Evolutionary conservation across 1,140 invertebrate species (phyloP), one percentile per base, ranked within the genome.

Genomic region (Heliconius eleuchia): DNA sequence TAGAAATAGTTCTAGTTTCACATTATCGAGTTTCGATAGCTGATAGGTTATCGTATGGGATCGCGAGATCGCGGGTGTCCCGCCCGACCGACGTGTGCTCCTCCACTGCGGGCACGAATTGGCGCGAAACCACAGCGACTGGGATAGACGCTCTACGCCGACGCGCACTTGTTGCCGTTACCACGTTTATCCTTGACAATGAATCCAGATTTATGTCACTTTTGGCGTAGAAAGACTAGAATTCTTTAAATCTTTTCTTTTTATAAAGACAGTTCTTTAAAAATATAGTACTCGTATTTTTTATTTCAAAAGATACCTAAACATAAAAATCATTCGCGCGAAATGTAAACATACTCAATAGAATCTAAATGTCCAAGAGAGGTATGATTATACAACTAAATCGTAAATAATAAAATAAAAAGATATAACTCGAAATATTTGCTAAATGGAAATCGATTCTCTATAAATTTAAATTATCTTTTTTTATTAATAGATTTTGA

Each of bases 111-210:
- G 87, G 83, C 84, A 82, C 83, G 86, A 85, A 82, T 89, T 90
- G 90, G 87, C 91, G 90, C 90, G 89, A 91, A 91, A 88, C 84
- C 81, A 78, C 85, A 79, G 60, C 82, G 80, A 74, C 85, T 77
- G 84, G 85, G 88, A 89, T 85, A 82, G 84, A 81, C 86, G 85
- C 85, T 87, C 85, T 88, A 90, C 80, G 83, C 85, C 86, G 86
- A 89, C 86, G 89, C 89, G 84, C 89, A 91, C 89, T 93, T 93
- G 91, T 91, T 91, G 90, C 90, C 85, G 82, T 76, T 82, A 76
- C 82, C 77, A 79, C 79, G 79, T 71, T 84, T 87, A 87, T 86
- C 89, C 89, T 92, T 92, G 89, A 91, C 86, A 87, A 82, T 60
- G 82, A 86, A 86, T 87, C 85, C 79, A 85, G 80, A 85, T 83